These are phyloP conservation scores for Dorcus parallelipipedus DNA, from an alignment of 2,888 invertebrate species.

Conservation along the genomic window DNA sequence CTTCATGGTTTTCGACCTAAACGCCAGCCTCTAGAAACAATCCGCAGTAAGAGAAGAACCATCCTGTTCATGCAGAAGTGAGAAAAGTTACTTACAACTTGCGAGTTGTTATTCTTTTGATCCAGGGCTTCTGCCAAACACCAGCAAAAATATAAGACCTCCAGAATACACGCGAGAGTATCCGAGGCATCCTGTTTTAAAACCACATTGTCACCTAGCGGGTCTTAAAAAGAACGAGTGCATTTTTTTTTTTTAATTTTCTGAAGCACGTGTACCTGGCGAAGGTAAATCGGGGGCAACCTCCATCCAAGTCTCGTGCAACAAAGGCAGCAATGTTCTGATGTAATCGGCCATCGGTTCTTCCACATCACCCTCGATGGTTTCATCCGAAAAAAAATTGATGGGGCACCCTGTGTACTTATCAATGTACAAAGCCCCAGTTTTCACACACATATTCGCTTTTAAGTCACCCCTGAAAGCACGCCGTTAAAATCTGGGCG, in stretches of 20 bases:
- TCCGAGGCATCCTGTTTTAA: no score
- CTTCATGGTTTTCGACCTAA: conserved; percentile 54
- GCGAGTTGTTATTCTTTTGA: background rate
- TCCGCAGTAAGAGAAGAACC: background rate
- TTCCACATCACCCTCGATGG: background rate
- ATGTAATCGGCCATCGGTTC: conserved; percentile 50
- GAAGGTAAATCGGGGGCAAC: conserved; percentile 53
- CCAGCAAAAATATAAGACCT: no score
- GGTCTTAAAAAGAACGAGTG: no score
- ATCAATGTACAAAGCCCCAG: conserved; percentile 4
- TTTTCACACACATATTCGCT: background rate
- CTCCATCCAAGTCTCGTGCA: conserved; percentile 84
- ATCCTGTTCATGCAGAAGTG: no score
- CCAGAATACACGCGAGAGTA: no score
- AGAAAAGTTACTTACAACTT: background rate
- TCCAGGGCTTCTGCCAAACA: no score
- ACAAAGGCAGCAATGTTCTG: conserved; percentile 67
- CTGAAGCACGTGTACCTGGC: conserved; percentile 19
- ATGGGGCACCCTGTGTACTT: background rate
- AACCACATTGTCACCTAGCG: no score
- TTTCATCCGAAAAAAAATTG: background rate
- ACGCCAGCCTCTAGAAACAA: conserved; percentile 25
- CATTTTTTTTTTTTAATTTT: no score
- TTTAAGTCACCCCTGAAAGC: conserved; percentile 31
- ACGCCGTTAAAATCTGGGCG: no score